A percentile compares a stretch with the other conserved stretches of the same genome.
Evolutionary conservation across 1,140 invertebrate species (phyloP).

Genomic region (Scaptodrosophila lebanonensis): DNA sequence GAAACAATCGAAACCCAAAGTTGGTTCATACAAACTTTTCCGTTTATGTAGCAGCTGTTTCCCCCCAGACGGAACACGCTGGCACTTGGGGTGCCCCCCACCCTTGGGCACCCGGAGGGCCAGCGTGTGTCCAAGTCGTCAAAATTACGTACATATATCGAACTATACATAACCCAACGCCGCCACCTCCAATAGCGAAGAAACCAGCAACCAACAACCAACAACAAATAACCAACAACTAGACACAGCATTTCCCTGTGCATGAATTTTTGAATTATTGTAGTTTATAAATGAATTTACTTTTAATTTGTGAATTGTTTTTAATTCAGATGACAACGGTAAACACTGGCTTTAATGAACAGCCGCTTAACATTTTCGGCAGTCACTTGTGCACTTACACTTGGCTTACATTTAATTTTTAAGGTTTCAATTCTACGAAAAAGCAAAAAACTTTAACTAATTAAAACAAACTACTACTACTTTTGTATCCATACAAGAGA

Average conservation of each 20-base stretch:
- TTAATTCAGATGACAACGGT: no score
- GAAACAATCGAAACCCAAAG: slow-evolving; percentile 24
- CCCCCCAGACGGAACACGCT: slow-evolving; percentile 42
- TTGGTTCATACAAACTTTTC: slow-evolving; percentile 74
- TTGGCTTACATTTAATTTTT: slow-evolving; percentile 40
- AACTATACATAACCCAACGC: slow-evolving; percentile 39
- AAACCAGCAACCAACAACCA: no score
- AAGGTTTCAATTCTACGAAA: slow-evolving; percentile 50
- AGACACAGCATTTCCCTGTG: slow-evolving; percentile 17
- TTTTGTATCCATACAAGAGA: no score
- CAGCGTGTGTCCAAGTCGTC: slow-evolving; percentile 25
- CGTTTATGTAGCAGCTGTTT: slow-evolving; percentile 72
- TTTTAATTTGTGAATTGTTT: no score
- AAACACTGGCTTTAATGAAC: no score
- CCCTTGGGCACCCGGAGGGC: slow-evolving; percentile 8
- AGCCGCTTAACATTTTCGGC: slow-evolving; percentile 23
- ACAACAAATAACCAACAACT: slow-evolving; percentile 9
- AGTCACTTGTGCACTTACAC: slow-evolving; percentile 65
- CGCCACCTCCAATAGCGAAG: slow-evolving; percentile 36
- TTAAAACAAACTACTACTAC: slow-evolving; percentile 1
- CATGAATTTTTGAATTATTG: slow-evolving; percentile 25
- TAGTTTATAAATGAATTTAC: no score
- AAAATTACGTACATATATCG: not conserved
- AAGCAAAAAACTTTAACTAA: slow-evolving; percentile 4
- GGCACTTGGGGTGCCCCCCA: slow-evolving; percentile 24